Evolutionary conservation across 2,888 invertebrate species (phyloP).

Genomic region (Seira musarum): DNA sequence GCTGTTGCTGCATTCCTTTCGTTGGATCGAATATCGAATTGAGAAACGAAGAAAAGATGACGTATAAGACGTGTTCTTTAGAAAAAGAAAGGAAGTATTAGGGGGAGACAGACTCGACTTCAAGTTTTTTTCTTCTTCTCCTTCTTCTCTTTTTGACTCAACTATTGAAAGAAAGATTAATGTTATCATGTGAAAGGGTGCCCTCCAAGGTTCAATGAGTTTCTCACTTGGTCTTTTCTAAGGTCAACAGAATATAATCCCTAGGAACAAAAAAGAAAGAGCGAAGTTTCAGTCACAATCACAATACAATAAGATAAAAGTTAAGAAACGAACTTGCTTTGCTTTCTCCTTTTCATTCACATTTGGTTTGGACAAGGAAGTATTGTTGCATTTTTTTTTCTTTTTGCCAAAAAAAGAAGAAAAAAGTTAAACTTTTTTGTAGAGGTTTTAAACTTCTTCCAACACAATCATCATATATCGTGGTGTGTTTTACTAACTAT

Average conservation of each 20-base stretch:
- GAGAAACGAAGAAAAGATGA: neutral
- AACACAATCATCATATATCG: neutral
- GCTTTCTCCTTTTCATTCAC: neutral
- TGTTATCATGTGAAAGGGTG: constrained; percentile 38
- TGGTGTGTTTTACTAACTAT: neutral
- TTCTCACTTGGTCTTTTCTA: constrained; percentile 10
- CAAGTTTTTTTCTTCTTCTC: no score
- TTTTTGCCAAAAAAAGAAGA: no score
- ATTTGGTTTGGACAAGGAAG: neutral
- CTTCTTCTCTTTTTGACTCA: neutral
- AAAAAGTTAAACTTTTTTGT: no score
- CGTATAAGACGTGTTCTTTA: neutral
- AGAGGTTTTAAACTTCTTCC: neutral
- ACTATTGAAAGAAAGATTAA: constrained; percentile 36
- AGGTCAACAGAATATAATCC: constrained; percentile 18
- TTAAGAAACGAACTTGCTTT: constrained; percentile 16
- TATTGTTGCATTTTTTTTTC: neutral
- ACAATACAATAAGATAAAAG: constrained; percentile 17
- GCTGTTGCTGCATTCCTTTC: no score
- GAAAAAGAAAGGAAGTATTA: constrained; percentile 4
- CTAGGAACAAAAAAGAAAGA: constrained; percentile 4
- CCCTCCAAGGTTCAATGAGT: constrained; percentile 39
- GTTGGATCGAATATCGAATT: no score
- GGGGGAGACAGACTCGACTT: neutral
- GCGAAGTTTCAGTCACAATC: neutral